phyloP scores from a whole-genome alignment of 2,888 invertebrate genomes.

The Acanthosepion esculentum region DNA sequence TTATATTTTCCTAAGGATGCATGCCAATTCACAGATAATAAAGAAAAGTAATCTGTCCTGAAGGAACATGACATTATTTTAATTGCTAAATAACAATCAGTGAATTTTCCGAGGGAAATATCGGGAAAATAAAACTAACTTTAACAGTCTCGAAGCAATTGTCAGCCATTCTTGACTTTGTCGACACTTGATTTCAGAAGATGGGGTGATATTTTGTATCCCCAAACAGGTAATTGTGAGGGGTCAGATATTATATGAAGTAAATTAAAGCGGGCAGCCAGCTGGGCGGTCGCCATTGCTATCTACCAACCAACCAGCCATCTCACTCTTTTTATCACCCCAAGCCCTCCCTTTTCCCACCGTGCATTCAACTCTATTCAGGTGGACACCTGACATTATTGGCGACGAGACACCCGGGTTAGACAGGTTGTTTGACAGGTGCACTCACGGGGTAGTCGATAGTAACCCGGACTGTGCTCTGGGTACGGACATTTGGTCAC shows the following conservation, averaged over 20 bases:
- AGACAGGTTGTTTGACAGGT: conserved; percentile 21
- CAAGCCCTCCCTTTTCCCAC: background rate
- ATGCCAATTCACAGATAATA: no score
- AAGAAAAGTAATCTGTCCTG: no score
- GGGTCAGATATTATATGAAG: background rate
- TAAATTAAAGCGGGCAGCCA: background rate
- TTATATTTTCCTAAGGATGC: no score
- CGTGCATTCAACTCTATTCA: background rate
- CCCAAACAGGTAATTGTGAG: conserved; percentile 6
- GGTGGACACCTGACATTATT: conserved; percentile 33
- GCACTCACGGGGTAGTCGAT: background rate
- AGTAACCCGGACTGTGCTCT: background rate
- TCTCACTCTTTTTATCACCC: background rate
- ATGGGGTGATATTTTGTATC: background rate
- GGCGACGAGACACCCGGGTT: conserved; percentile 22
- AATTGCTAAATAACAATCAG: background rate
- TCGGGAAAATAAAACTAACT: background rate
- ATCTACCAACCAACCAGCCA: background rate
- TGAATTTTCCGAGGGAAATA: background rate
- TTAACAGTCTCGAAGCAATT: no score
- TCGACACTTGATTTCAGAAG: background rate
- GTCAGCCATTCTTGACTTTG: background rate
- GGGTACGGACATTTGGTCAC: conserved; percentile 15
- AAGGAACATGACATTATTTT: no score
- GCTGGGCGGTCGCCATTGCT: background rate